These are phyloP conservation scores for Venusia cambrica DNA, from an alignment of 2,888 invertebrate species.

Conservation along the genomic window DNA sequence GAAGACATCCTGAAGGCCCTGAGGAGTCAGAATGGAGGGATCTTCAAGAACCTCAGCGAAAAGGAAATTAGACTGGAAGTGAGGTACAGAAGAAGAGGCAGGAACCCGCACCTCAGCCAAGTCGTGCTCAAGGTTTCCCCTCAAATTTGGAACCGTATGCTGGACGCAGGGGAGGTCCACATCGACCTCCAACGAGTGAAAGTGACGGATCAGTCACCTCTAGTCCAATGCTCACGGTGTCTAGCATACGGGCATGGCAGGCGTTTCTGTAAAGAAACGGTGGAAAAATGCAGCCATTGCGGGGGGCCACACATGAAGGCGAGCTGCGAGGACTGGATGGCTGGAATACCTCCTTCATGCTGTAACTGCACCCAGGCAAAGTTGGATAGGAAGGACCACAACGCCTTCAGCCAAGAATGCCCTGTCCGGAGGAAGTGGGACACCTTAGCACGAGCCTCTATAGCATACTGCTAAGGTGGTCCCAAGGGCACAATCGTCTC, in stretches of 20 bases:
- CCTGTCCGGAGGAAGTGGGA: too few species aligned
- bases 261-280: neutral
- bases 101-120: neutral
- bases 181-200: slow-evolving; percentile 4
- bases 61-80: neutral
- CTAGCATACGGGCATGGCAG: too few species aligned
- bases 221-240: too few species aligned
- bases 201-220: slow-evolving; percentile 2
- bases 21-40: slow-evolving; percentile 1
- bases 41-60: neutral
- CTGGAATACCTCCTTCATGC: neutral
- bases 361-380: slow-evolving; percentile 35
- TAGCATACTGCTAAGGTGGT: too few species aligned
- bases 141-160: neutral
- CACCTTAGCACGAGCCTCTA: too few species aligned
- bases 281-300: slow-evolving; percentile 12
- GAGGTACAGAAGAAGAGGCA: neutral
- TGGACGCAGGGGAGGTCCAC: neutral
- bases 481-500: too few species aligned
- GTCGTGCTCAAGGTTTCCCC: neutral
- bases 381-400: too few species aligned
- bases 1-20: slow-evolving; percentile 8
- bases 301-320: slow-evolving; percentile 9
- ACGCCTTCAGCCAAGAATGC: too few species aligned
- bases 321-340: slow-evolving; percentile 2